Conservation (phyloP, 2,888 invertebrate species). For the Ephialtes manifestator region DNA sequence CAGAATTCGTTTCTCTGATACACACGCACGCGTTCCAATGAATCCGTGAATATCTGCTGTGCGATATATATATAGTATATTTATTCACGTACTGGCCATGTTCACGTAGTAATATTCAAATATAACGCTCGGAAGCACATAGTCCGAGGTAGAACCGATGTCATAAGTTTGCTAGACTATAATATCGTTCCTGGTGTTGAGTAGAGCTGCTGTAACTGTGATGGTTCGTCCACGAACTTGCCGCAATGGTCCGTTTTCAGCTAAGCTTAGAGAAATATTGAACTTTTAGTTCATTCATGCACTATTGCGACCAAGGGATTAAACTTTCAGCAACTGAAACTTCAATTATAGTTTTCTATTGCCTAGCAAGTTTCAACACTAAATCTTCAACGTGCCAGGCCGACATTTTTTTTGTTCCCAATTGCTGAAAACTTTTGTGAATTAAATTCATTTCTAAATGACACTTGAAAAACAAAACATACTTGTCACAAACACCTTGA, state of each 20-base stretch:
- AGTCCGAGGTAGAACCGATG: constrained; percentile 23
- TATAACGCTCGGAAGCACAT: constrained; percentile 71
- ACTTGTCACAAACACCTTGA: too few relatives aligned
- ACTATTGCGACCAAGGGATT: too few relatives aligned
- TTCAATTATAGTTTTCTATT: too few relatives aligned
- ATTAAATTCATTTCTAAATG: too few relatives aligned
- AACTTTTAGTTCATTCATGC: not conserved
- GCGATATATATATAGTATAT: constrained; percentile 44
- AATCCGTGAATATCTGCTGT: not conserved
- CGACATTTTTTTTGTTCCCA: too few relatives aligned
- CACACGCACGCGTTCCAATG: constrained; percentile 53
- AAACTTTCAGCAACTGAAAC: too few relatives aligned
- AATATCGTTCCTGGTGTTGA: not conserved
- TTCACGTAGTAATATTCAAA: constrained; percentile 77
- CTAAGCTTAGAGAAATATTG: constrained; percentile 15
- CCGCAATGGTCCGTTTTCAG: too few relatives aligned
- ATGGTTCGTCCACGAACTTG: not conserved
- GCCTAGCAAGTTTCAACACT: too few relatives aligned
- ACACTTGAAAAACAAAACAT: too few relatives aligned
- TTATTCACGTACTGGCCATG: constrained; percentile 66
- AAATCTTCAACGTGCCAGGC: too few relatives aligned
- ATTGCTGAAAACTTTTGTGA: too few relatives aligned
- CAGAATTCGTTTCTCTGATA: constrained; percentile 50
- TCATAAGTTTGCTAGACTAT: constrained; percentile 62
- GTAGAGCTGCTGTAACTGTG: not conserved